These are phyloP conservation scores for Ridgeia piscesae DNA, from an alignment of 1,140 invertebrate genomes.

Conservation along the genomic window DNA sequence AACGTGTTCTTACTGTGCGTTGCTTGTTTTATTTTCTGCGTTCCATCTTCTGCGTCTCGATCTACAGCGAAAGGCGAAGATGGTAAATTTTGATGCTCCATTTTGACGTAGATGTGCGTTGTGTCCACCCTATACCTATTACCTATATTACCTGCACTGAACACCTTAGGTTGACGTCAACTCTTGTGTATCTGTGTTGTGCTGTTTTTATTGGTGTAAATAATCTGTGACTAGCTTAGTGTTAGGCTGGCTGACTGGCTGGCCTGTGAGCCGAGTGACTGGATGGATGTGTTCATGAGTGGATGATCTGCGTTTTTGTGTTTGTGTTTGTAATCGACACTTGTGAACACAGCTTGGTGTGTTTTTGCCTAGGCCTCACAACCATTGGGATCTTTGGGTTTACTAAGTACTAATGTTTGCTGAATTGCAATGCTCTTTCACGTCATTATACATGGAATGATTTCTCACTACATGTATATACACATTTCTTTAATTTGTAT, in stretches of 20 bases:
- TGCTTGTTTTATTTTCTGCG: slow-evolving; percentile 6
- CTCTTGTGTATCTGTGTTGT: neutral
- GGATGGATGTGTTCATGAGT: neutral
- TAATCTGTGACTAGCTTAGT: neutral
- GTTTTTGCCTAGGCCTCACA: neutral
- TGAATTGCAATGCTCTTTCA: neutral
- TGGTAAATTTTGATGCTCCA: slow-evolving; percentile 13
- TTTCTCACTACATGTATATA: neutral
- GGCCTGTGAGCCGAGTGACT: neutral
- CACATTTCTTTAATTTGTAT: neutral
- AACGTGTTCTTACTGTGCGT: neutral
- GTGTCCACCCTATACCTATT: neutral
- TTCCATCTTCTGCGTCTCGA: neutral
- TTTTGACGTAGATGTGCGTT: neutral
- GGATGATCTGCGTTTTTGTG: slow-evolving; percentile 7
- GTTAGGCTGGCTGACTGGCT: neutral
- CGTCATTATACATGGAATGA: neutral
- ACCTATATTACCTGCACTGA: neutral
- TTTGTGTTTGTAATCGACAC: slow-evolving; percentile 3
- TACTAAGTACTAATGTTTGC: neutral
- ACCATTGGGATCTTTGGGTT: slow-evolving; percentile 3
- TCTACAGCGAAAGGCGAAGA: slow-evolving; percentile 24
- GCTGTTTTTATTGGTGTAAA: neutral
- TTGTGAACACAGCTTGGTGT: neutral
- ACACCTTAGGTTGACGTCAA: neutral